Base-by-base conservation (phyloP, 2,113 vertebrate species). In the Scortum barcoo region DNA sequence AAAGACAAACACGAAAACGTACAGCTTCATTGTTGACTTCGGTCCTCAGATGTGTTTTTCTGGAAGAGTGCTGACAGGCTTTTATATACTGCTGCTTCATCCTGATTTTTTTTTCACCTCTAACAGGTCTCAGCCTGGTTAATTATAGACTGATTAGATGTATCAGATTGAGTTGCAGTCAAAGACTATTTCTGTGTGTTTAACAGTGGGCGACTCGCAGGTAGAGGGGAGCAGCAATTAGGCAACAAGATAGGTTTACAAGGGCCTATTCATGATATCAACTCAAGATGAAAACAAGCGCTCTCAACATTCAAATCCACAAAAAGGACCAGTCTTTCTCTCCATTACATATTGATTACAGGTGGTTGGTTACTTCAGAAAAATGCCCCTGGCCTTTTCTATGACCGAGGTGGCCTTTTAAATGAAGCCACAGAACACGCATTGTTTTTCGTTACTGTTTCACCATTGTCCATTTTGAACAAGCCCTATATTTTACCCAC, bases 11-110 rank as follows among this genome's bases (percentile, higher is more conserved):
- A 7, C 11, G 14, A 60, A 81, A 57, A 93, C 94, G 93, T 78
- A 95, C 95, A 72, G 33, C 76, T 80, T 91, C 95, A 95, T 95
- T 26, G 51, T 88, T 80, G 83, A 38, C 11, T 48, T 60, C 28
- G 44, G 81, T 72, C n/a, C 82, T 44, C 54, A 51, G n/a, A 30
- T 20, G 20, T 74, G 22, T 72, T 57, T 42, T 65, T n/a, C 53
- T 42, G 28, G 28, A 53, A 48, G 61, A 22, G 63, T 3, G 40
- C 54, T 30, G 60, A 19, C 5, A 28, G 50, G 44, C 30, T 76
- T 81, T 88, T 90, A 44, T 19, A 22, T 84, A 40, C 67, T 63
- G 12, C 80, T 0, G 44, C 57, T 70, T 54, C 9, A 33, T 44
- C 50, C 54, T 16, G 4, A 40, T 78, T 42, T 56, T 70, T 78